Percentiles rank a stretch among this genome's conserved stretches.
Evolutionary conservation across 2,113 vertebrate species (phyloP).

Genomic region (Sphaerodactylus townsendi): DNA sequence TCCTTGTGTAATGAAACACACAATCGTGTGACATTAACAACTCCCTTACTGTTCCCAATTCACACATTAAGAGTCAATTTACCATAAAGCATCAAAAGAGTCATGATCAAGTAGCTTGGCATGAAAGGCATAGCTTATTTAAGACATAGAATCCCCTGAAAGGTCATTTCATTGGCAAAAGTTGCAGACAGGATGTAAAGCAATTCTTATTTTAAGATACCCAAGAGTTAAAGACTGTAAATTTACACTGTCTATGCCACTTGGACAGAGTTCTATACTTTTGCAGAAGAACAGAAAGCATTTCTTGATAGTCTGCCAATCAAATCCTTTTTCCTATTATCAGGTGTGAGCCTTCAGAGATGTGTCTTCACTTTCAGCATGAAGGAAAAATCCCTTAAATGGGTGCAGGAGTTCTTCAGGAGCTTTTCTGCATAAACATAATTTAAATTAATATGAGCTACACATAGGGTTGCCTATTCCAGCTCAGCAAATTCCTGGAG

Average conservation of each 20-base stretch:
- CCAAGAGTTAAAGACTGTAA: not conserved
- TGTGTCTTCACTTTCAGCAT: not conserved
- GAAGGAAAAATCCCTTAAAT: not conserved
- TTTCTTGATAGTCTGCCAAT: not conserved
- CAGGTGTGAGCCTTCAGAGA: not conserved
- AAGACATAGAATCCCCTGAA: not conserved
- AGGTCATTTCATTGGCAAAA: not conserved
- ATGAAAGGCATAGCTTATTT: not conserved
- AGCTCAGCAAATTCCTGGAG: no score
- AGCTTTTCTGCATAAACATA: not conserved
- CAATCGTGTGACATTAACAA: not conserved
- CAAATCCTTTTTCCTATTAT: not conserved
- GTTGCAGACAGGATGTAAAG: not conserved
- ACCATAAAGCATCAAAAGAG: not conserved
- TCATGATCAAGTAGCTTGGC: no score
- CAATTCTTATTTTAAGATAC: not conserved
- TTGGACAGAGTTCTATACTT: not conserved
- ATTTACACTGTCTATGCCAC: conserved; percentile 1
- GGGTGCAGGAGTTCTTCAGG: not conserved
- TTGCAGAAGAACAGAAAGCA: not conserved
- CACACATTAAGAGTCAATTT: conserved; percentile 2
- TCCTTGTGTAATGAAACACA: not conserved
- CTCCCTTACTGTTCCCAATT: not conserved
- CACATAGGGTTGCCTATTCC: no score
- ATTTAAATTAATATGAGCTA: not conserved